Base-by-base conservation (phyloP, 2,888 invertebrate species). In the Ethmia dodecea region DNA sequence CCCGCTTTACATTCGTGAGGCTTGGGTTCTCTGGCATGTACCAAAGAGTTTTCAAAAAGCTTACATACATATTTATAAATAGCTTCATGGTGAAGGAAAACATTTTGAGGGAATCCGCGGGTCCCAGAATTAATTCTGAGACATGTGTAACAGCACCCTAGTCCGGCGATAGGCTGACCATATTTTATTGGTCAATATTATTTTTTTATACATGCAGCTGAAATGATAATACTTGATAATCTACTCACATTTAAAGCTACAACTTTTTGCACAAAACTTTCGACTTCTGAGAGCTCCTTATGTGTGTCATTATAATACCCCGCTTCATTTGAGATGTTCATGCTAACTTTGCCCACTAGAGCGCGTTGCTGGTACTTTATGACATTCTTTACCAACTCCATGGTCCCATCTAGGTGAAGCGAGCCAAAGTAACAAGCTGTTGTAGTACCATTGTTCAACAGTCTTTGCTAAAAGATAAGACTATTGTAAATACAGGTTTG, bases 361-460 rank as follows among this genome's bases (percentile, higher is more conserved):
- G 95, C 96, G 46, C 97, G 88, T 73, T 97, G 97, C 1, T 93
- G 92, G 45, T 89, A 71, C 38, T 84, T 76, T 0, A 89, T 73
- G 2, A 88, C 91, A 59, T 91, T 89, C 42, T 92, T 88, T 0
- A 91, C 95, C 14, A 97, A 83, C 45, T 91, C 86, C 32, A 92
- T 45, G 8, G 92, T 91, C 3, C 94, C 91, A 22, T 92, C 88
- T 13, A 88, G 63, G 62, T 94, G 92, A 8, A 96, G 88, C 0
- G 96, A 93, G 3, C 92, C 95, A 75, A 93, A 97, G 65, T 97
- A 97, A 45, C 93, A 92, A 0, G 96, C 96, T 18, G 96, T 94
- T 3, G 97, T 97, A 10, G 97, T 96, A 3, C 97, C 97, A 74
- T 89, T 88, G 11, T 76, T 79, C 32, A 97, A 60, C 11, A 95